phyloP scores from a whole-genome alignment of 2,113 vertebrate species.

The Pedionomus torquatus region DNA sequence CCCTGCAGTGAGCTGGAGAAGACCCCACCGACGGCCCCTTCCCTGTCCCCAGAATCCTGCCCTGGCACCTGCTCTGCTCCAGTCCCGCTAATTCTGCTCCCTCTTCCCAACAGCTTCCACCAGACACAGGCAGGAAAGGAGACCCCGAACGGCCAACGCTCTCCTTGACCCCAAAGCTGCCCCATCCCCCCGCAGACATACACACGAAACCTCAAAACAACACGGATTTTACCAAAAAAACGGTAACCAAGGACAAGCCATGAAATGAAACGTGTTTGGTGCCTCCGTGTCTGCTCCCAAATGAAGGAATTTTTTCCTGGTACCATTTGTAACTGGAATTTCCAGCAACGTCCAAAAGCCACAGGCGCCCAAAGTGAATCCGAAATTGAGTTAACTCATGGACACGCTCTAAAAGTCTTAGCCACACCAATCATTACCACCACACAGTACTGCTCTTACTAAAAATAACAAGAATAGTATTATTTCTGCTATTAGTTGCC shows the following conservation, averaged over 20 bases:
- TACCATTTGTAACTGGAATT: neutral
- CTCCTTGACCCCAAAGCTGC: neutral
- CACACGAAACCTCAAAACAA: neutral
- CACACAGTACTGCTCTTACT: neutral
- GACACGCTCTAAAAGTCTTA: neutral
- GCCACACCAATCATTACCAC: neutral
- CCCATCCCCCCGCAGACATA: fast-evolving
- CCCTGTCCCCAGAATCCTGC: fast-evolving
- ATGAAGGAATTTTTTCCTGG: neutral
- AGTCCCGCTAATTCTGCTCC: fast-evolving
- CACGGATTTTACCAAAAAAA: fast-evolving
- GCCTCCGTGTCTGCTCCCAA: fast-evolving
- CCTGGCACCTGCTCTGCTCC: neutral
- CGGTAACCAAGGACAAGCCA: neutral
- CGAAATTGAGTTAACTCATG: neutral
- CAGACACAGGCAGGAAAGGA: neutral
- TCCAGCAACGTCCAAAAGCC: neutral
- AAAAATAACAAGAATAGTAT: constrained; percentile 13
- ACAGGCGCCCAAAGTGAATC: neutral
- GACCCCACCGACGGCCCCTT: fast-evolving
- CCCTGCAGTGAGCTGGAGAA: too few species aligned
- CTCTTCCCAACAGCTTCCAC: neutral
- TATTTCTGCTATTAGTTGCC: constrained; percentile 23
- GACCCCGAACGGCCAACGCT: neutral
- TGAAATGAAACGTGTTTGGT: fast-evolving